These are phyloP conservation scores for Cataglyphis hispanica DNA, from an alignment of 1,140 invertebrate genomes.

Conservation along the genomic window DNA sequence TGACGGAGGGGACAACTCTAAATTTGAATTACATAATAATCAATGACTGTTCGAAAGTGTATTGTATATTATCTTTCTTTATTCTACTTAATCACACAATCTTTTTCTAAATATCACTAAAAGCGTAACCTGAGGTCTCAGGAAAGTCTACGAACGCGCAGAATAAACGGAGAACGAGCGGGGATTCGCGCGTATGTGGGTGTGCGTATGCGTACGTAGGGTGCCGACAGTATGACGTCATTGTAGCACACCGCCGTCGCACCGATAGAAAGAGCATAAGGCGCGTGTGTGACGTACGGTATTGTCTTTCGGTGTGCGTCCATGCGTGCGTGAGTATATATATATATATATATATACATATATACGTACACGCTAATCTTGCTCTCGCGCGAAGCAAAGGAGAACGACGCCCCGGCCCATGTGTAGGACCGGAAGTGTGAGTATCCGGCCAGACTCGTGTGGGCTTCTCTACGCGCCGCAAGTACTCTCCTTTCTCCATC, in stretches of 20 bases:
- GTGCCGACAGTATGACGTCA: slow-evolving; percentile 66
- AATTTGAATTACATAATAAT: no score
- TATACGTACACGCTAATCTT: slow-evolving; percentile 51
- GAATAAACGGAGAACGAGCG: background rate
- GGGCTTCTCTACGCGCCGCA: slow-evolving; percentile 83
- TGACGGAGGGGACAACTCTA: no score
- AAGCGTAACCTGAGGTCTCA: background rate
- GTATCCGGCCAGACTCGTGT: slow-evolving; percentile 87
- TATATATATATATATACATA: no score
- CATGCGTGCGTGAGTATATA: background rate
- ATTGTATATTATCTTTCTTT: background rate
- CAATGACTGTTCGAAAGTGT: no score
- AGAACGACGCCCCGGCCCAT: slow-evolving; percentile 80
- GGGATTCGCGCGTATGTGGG: slow-evolving; percentile 1
- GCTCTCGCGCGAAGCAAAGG: slow-evolving; percentile 59
- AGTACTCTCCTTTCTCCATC: slow-evolving; percentile 73
- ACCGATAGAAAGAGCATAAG: slow-evolving; percentile 39
- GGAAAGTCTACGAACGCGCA: background rate
- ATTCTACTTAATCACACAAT: background rate
- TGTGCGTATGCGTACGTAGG: slow-evolving; percentile 63
- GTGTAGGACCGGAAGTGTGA: slow-evolving; percentile 87
- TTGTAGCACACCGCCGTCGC: slow-evolving; percentile 29
- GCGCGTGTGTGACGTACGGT: slow-evolving; percentile 66
- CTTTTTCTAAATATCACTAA: background rate
- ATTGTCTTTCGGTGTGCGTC: slow-evolving; percentile 49